These are phyloP conservation scores for Myotis pilosus DNA, from an alignment of 2,797 vertebrate genomes.

Conservation along the genomic window DNA sequence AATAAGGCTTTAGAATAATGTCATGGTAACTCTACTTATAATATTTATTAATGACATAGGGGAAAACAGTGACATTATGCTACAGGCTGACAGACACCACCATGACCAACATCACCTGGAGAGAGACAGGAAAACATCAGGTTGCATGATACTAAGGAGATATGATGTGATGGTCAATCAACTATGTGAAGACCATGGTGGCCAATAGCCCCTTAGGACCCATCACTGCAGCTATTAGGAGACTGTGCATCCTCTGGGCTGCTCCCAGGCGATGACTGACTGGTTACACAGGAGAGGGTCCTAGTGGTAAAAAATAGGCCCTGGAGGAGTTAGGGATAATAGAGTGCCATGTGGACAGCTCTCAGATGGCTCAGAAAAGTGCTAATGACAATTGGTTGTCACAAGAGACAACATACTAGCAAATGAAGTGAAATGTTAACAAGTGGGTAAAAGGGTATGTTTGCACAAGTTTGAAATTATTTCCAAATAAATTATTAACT, in stretches of 20 bases:
- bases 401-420: neutral
- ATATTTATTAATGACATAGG: neutral
- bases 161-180: neutral
- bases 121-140: neutral
- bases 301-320: neutral
- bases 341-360: neutral
- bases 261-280: neutral
- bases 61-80: neutral
- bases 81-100: neutral
- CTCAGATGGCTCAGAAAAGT: neutral
- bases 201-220: neutral
- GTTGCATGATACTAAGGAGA: neutral
- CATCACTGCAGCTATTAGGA: neutral
- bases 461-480: neutral
- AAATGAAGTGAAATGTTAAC: neutral
- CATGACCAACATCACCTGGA: neutral
- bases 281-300: neutral
- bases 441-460: neutral
- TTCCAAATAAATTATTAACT: slow-evolving; percentile 14
- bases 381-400: neutral
- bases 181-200: neutral
- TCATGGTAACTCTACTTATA: neutral
- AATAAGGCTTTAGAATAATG: neutral
- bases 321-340: neutral
- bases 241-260: neutral